Evolutionary conservation across 2,888 invertebrate genomes (phyloP).

Genomic region (Cheilosia scutellata): DNA sequence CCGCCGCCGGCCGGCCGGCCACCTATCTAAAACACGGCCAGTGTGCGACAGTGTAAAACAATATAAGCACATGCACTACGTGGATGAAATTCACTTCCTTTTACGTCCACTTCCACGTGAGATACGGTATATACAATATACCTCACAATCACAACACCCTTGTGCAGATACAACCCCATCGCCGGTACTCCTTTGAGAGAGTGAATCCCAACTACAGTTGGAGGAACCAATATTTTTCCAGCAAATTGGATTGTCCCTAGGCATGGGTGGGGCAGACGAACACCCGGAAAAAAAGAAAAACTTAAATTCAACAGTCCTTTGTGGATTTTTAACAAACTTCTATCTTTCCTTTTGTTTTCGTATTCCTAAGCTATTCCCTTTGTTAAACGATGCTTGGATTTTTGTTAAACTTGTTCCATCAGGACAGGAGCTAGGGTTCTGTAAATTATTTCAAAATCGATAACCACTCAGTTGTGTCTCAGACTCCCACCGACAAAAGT

Average conservation of each 20-base stretch:
- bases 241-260: conserved; percentile 15
- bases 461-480: too few relatives aligned
- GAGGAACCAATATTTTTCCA: conserved; percentile 39
- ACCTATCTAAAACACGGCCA: neutral
- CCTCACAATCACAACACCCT: conserved; percentile 24
- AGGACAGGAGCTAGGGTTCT: too few relatives aligned
- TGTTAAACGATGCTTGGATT: neutral
- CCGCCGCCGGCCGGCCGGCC: neutral
- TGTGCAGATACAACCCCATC: conserved; percentile 38
- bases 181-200: conserved; percentile 11
- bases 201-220: neutral
- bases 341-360: neutral
- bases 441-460: too few relatives aligned
- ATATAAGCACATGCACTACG: neutral
- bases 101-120: conserved; percentile 2
- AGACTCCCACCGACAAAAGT: too few relatives aligned
- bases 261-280: neutral
- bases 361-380: neutral
- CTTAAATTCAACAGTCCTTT: conserved; percentile 1
- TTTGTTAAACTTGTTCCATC: neutral
- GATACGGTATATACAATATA: conserved; percentile 7
- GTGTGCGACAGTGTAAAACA: conserved; percentile 1
- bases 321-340: conserved; percentile 19
- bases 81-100: conserved; percentile 23
- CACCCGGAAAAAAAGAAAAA: neutral